Conservation (phyloP, 2,113 vertebrate genomes). For the Carlito syrichta region DNA sequence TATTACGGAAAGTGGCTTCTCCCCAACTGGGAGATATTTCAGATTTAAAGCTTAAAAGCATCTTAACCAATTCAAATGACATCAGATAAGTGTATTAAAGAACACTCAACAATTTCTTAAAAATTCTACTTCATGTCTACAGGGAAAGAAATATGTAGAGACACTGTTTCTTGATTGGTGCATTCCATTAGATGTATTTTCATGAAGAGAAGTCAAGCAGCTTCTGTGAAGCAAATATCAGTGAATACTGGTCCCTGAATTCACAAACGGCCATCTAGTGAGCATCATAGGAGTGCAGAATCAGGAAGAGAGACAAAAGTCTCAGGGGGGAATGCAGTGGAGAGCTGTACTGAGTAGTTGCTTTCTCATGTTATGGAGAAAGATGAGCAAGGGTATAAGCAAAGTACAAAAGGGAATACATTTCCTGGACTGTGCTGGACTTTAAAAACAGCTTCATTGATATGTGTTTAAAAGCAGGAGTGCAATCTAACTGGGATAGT, state of each 20-base stretch:
- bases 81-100: not conserved
- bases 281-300: not conserved
- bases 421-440: not conserved
- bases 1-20: not conserved
- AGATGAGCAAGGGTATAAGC: not conserved
- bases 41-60: slow-evolving; percentile 38
- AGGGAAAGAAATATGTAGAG: not conserved
- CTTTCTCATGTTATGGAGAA: not conserved
- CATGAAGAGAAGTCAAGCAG: not conserved
- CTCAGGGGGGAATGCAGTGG: not conserved
- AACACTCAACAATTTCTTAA: slow-evolving; percentile 6
- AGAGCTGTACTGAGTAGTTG: not conserved
- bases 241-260: not conserved
- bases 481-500: not conserved
- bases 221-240: not conserved
- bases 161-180: not conserved
- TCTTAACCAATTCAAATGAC: not conserved
- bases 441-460: not conserved
- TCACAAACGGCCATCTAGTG: not conserved
- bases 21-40: not conserved
- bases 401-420: not conserved
- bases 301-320: not conserved
- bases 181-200: not conserved
- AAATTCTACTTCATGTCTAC: slow-evolving; percentile 5
- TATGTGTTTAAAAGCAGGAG: not conserved